Evolutionary conservation across 2,113 vertebrate genomes (phyloP), one percentile per base, ranked within the genome.

Genomic region (Panthera tigris): DNA sequence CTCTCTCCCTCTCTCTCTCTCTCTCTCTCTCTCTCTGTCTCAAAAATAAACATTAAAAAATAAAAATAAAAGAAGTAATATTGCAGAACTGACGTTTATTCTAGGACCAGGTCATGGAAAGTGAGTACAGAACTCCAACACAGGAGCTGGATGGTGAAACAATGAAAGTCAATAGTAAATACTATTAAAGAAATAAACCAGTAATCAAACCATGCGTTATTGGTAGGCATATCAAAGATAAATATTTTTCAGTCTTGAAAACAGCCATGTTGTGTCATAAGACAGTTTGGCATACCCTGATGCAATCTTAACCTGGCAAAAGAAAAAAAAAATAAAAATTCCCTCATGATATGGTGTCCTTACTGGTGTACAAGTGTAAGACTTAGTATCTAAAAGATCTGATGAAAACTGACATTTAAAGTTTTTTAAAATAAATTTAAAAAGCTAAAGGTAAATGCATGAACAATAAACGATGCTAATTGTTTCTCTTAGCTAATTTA

Each of bases 401-500:
- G n/a, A n/a, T 27, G 12, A 91, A 27, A 96, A 79, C 4, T 95
- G 39, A 36, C 57, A 94, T 83, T 91, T 69, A 31, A 94, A 87
- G 27, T 27, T 52, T 41, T 74, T 36, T 9, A 7, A 66, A 65
- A 39, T 79, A 41, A 87, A 61, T 66, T 55, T 71, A 29, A 92
- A 88, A 83, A 18, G 27, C 71, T 86, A 74, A 92, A 90, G 9
- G 3, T 76, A 80, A 52, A 79, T 16, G 21, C 12, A 29, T 23
- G 39, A 33, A 13, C 10, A 91, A 31, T 71, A 68, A 93, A 45
- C 27, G 12, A 41, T 27, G 4, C 7, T 69, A 82, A 76, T 91
- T 88, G n/a, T 69, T 96, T 89, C 61, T 95, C 41, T 57, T 74
- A 61, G 3, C 39, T 83, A 83, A 86, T 93, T 48, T 95, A 31